These are phyloP conservation scores for Callipepla squamata DNA, from an alignment of 2,113 vertebrate genomes.

Conservation along the genomic window DNA sequence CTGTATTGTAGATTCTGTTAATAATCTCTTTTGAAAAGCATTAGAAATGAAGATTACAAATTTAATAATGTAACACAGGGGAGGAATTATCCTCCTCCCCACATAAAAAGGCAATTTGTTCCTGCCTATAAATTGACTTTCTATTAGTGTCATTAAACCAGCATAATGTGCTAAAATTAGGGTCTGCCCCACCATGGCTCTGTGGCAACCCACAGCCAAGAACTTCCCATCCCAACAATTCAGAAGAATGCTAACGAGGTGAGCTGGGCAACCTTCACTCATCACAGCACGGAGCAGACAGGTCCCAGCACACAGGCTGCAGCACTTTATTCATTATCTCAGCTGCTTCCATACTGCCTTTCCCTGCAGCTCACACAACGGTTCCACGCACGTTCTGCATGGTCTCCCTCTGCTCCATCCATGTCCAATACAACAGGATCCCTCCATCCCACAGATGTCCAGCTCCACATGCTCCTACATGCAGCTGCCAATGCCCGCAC, in stretches of 20 bases:
- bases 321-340: background rate
- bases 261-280: background rate
- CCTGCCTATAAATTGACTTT: conserved; percentile 68
- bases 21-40: conserved; percentile 75
- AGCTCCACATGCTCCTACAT: background rate
- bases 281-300: background rate
- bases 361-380: background rate
- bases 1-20: conserved; percentile 73
- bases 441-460: rapidly evolving
- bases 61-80: conserved; percentile 77
- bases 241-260: rapidly evolving
- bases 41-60: conserved; percentile 79
- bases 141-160: conserved; percentile 55
- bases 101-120: conserved; percentile 72
- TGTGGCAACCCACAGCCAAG: background rate
- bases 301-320: background rate
- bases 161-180: conserved; percentile 33
- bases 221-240: background rate
- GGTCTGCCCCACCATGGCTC: conserved; percentile 18
- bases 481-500: background rate
- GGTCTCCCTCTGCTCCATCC: background rate
- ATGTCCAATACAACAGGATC: background rate
- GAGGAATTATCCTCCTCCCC: conserved; percentile 65
- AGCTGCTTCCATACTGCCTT: background rate
- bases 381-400: background rate